Base-by-base conservation (phyloP, 2,797 vertebrate species). In the Antennarius maculatus region DNA sequence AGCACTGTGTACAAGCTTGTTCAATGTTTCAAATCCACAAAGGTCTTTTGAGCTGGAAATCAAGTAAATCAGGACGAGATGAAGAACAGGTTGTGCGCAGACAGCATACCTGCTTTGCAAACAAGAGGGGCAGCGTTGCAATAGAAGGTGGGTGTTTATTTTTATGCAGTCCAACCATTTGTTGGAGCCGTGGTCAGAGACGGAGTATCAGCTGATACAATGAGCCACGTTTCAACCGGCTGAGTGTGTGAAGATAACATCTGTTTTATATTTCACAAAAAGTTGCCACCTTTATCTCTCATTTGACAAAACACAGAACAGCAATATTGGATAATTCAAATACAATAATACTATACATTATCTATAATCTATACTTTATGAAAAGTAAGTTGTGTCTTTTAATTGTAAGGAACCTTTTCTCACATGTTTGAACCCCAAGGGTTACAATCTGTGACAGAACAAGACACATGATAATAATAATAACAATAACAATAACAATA, bases 161-260 rank as follows among this genome's bases (percentile, higher is more conserved):
- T 84, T 74, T 63, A 61, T 81, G 76, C 70, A 63, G 67, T 80
- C 69, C 29, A 39, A 76, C 62, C 65, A 71, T 73, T 75, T 76
- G 67, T 46, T 53, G 61, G 63, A 76, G 53, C 29, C 72, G 37
- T 61, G 74, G 78, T 61, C 54, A 74, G 43, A 71, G 71, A 31
- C 3, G 4, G 57, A 58, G 54, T 62, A 71, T 53, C 52, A 48
- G 49, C 17, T 59, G 58, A 63, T 74, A 39, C 68, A 75, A 84
- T 61, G 50, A 79, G 66, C 66, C 71, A 77, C 76, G 76, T 76
- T 69, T 75, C 52, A 52, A 13, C 16, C 70, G 69, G 12, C 68
- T 77, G 50, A 43, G 6, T 23, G 37, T 70, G 31, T 82, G 52
- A 62, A 67, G 27, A 66, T 46, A 28, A 28, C 6, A 13, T 31